Evolutionary conservation across 2,113 vertebrate species (phyloP), one percentile per base, ranked within the genome.

Genomic region (Burhinus bistriatus): DNA sequence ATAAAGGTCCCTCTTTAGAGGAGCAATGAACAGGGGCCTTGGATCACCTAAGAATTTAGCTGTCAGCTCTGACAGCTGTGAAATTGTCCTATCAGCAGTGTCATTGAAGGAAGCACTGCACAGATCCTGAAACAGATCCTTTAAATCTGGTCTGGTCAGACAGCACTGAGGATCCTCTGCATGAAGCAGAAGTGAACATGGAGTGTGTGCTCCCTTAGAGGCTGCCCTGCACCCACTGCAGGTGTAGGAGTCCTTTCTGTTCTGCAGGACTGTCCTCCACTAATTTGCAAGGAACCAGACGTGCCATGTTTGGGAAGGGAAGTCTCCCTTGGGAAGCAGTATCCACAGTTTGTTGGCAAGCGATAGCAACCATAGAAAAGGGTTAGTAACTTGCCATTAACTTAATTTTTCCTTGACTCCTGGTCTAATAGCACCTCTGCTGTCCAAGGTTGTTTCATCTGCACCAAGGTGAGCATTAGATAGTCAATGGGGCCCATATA

Each of bases 61-160:
- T 70, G 73, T 73, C 82, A 93, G 38, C 66, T 90, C 78, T 92
- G 88, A 77, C 90, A 92, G 70, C 62, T 92, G 82, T 88, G 85
- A 93, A 94, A 88, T 57, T 95, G 82, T 90, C 82, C 62, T 52
- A 65, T 86, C 75, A 65, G 75, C 85, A 72, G 22, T 86, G 75
- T 40, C 66, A 72, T 19, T 64, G 71, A 83, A 79, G 40, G 30
- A 21, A 88, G 44, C 0, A 0, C 61, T 66, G 55, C 44, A 44
- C 32, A 59, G 47, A 76, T 40, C 52, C 49, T 58, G 49, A 71
- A 88, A 32, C 1, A 2, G 59, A 83, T 29, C 29, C 32, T 10
- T 90, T 70, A 66, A 38, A 44, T 58, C 20, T 52, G 23, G 10
- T 55, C 29, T 59, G 13, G 6, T 79, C 66, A 80, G 52, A 72